Percentiles rank a stretch among this genome's conserved stretches.
phyloP scores from a whole-genome alignment of 2,888 invertebrate genomes.

The Eristalis arbustorum region DNA sequence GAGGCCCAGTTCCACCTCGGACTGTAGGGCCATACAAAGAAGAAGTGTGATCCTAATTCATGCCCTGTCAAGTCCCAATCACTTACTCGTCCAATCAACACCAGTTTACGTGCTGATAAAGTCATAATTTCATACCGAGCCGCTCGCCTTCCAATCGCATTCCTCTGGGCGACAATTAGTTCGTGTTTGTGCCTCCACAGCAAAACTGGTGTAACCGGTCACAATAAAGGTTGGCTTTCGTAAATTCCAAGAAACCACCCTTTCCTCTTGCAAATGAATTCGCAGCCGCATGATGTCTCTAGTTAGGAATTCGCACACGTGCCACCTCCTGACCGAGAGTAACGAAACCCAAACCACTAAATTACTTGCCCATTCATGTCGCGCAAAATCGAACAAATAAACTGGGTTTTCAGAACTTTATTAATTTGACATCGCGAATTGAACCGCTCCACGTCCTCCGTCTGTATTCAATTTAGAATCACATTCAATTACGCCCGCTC shows the following conservation, averaged over 20 bases:
- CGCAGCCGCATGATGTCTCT: not conserved
- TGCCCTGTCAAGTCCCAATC: not conserved
- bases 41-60: too few species aligned
- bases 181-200: not conserved
- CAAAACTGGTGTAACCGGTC: not conserved
- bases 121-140: not conserved
- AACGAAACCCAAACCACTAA: not conserved
- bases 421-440: constrained; percentile 2
- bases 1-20: too few species aligned
- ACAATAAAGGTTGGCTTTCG: not conserved
- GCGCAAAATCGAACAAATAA: not conserved
- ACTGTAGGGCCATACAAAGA: too few species aligned
- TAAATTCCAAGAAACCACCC: not conserved
- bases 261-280: not conserved
- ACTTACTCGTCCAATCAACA: too few species aligned
- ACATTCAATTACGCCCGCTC: not conserved
- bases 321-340: not conserved
- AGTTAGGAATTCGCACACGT: not conserved
- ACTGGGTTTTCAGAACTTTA: constrained; percentile 4
- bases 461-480: not conserved
- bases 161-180: not conserved
- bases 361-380: not conserved
- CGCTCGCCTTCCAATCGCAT: not conserved
- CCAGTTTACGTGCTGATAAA: not conserved
- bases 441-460: not conserved